phyloP scores from a whole-genome alignment of 2,113 vertebrate species.

The Cyphomyrus discorhynchus region DNA sequence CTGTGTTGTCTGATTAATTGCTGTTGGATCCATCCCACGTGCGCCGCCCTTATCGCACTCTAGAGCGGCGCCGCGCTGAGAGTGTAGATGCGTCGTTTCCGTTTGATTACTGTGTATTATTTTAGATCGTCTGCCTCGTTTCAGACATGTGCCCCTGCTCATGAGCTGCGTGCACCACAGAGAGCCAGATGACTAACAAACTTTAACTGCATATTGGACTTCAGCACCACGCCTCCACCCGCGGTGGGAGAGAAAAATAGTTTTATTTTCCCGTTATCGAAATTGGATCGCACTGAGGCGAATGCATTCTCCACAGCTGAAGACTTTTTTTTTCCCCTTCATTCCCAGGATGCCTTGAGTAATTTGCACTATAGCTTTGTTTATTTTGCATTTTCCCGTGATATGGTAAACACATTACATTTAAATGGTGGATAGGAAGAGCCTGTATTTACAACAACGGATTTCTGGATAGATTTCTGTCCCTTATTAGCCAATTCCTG shows the following conservation, averaged over 20 bases:
- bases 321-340: background rate
- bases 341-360: background rate
- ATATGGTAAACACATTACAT: background rate
- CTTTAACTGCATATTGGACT: constrained; percentile 18
- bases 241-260: background rate
- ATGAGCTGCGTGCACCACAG: background rate
- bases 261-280: constrained; percentile 18
- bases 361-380: background rate
- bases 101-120: background rate
- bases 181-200: constrained; percentile 12
- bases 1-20: background rate
- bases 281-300: constrained; percentile 9
- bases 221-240: background rate
- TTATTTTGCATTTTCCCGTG: constrained; percentile 12
- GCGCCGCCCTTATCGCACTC: background rate
- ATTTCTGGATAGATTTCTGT: background rate
- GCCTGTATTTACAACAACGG: constrained; percentile 9
- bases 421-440: background rate
- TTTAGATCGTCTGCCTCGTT: background rate
- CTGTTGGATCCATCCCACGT: background rate
- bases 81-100: background rate
- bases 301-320: constrained; percentile 14
- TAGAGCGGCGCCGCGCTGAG: background rate
- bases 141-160: background rate
- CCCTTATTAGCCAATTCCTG: background rate